Evolutionary conservation across 2,113 vertebrate genomes (phyloP).

Genomic region (Gila orcuttii): DNA sequence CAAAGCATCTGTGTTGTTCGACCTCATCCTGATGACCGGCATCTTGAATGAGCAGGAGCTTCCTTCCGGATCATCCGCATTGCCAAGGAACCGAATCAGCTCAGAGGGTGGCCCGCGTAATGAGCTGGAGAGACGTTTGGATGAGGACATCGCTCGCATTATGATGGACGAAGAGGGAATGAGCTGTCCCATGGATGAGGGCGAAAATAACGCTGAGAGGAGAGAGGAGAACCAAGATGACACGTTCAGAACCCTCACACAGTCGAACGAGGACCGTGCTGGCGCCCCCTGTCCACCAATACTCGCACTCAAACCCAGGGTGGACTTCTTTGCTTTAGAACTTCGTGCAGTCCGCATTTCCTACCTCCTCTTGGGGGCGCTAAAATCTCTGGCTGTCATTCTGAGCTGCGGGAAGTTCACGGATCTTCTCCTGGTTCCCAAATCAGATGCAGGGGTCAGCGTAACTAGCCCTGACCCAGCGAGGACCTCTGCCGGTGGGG

Average conservation of each 20-base stretch:
- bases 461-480: conserved; percentile 48
- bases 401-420: conserved; percentile 77
- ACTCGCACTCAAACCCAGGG: conserved; percentile 54
- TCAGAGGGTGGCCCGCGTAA: conserved; percentile 58
- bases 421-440: conserved; percentile 72
- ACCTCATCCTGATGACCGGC: conserved; percentile 78
- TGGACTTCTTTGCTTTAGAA: conserved; percentile 72
- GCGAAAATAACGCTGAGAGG: conserved; percentile 36
- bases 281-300: conserved; percentile 18
- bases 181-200: conserved; percentile 20
- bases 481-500: conserved; percentile 45
- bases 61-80: conserved; percentile 45
- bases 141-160: conserved; percentile 65
- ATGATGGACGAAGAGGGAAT: conserved; percentile 60
- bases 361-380: conserved; percentile 77
- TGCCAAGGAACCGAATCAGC: conserved; percentile 50
- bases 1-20: conserved; percentile 74
- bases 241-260: conserved; percentile 49
- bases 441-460: conserved; percentile 52
- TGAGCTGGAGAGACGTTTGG: conserved; percentile 62
- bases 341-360: conserved; percentile 75
- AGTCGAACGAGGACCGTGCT: conserved; percentile 58
- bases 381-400: conserved; percentile 78
- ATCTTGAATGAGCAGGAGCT: conserved; percentile 75
- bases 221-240: conserved; percentile 57